Evolutionary conservation across 2,888 invertebrate species (phyloP).

Genomic region (Eupithecia tripunctaria): DNA sequence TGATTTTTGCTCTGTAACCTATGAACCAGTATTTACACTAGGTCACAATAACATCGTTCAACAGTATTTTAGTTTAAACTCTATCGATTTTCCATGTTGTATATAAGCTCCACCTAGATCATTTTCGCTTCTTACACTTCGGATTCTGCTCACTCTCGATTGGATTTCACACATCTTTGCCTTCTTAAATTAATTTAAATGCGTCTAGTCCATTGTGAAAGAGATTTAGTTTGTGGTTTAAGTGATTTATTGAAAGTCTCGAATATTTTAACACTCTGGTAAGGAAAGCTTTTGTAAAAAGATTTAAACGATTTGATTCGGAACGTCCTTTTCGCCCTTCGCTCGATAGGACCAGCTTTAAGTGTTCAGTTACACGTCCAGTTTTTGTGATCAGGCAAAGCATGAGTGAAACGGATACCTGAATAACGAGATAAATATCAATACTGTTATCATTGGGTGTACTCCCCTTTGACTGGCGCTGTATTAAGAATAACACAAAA

Average conservation of each 20-base stretch:
- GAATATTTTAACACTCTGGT: slow-evolving; percentile 61
- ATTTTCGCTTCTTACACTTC: slow-evolving; percentile 57
- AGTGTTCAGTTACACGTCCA: slow-evolving; percentile 83
- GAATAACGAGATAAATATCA: slow-evolving; percentile 58
- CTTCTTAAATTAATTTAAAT: slow-evolving; percentile 80
- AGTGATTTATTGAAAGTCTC: slow-evolving; percentile 67
- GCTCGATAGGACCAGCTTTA: slow-evolving; percentile 75
- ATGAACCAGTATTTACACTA: slow-evolving; percentile 73
- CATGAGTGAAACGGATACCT: slow-evolving; percentile 78
- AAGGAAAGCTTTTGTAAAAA: slow-evolving; percentile 66
- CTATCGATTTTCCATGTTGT: slow-evolving; percentile 69
- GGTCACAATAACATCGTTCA: slow-evolving; percentile 70
- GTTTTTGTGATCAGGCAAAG: slow-evolving; percentile 79
- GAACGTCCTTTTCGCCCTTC: slow-evolving; percentile 57
- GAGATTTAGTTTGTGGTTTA: slow-evolving; percentile 80
- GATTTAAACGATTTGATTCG: slow-evolving; percentile 63
- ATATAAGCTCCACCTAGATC: slow-evolving; percentile 63
- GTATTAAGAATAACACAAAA: slow-evolving; percentile 54
- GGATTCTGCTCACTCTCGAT: slow-evolving; percentile 66
- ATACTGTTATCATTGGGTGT: slow-evolving; percentile 26
- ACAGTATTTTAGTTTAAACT: slow-evolving; percentile 80
- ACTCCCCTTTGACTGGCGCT: slow-evolving; percentile 46
- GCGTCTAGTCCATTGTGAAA: slow-evolving; percentile 84
- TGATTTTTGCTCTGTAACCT: slow-evolving; percentile 69
- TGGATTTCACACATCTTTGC: slow-evolving; percentile 82